Percentiles rank a stretch among this genome's conserved stretches.
Evolutionary conservation across 2,113 vertebrate genomes (phyloP).

Genomic region (Nothobranchius furzeri): DNA sequence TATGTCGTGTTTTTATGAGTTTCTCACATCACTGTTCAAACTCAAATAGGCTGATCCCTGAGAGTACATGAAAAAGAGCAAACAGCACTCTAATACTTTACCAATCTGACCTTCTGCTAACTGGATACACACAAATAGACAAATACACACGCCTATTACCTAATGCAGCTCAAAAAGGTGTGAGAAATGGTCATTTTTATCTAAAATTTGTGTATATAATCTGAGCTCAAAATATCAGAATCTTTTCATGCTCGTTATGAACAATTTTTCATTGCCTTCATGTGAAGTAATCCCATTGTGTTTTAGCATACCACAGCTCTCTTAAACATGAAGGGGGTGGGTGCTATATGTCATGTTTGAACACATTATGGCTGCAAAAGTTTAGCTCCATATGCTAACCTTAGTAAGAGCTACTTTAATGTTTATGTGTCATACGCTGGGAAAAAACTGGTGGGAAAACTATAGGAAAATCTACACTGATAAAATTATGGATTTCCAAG

Average conservation of each 20-base stretch:
- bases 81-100: slow-evolving; percentile 72
- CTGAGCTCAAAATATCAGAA: not conserved
- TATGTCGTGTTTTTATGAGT: slow-evolving; percentile 76
- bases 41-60: slow-evolving; percentile 61
- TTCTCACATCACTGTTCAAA: slow-evolving; percentile 79
- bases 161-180: slow-evolving; percentile 13
- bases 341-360: slow-evolving; percentile 39
- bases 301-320: slow-evolving; percentile 22
- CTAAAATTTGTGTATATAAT: not conserved
- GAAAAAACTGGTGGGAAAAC: slow-evolving; percentile 64
- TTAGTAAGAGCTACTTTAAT: slow-evolving; percentile 62
- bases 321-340: slow-evolving; percentile 28
- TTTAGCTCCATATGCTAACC: slow-evolving; percentile 19
- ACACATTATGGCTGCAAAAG: slow-evolving; percentile 11
- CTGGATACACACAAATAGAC: slow-evolving; percentile 44
- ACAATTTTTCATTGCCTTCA: slow-evolving; percentile 16
- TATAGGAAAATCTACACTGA: slow-evolving; percentile 22
- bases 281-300: not conserved
- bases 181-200: slow-evolving; percentile 18
- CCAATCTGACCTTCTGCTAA: slow-evolving; percentile 68
- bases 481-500: slow-evolving; percentile 68
- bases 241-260: slow-evolving; percentile 1
- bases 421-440: slow-evolving; percentile 41
- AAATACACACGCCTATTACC: slow-evolving; percentile 38
- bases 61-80: slow-evolving; percentile 64